phyloP scores from a whole-genome alignment of 2,888 invertebrate species.

The Slavum lentiscoides region DNA sequence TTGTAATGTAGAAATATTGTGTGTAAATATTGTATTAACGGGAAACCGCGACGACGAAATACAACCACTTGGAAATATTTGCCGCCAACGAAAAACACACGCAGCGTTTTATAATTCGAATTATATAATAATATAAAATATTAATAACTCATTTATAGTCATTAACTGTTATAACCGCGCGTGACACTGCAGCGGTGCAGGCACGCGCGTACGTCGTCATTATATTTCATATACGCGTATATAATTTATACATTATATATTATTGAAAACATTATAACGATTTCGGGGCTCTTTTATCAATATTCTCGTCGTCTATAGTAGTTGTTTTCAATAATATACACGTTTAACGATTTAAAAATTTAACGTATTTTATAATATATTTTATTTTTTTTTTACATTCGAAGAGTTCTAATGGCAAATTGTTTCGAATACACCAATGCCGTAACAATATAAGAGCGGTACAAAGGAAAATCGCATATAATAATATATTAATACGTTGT shows the following conservation, averaged over 20 bases:
- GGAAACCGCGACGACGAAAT: conserved; percentile 1
- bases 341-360: too few relatives aligned
- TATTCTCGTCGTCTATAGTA: conserved; percentile 16
- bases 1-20: too few relatives aligned
- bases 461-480: conserved; percentile 14
- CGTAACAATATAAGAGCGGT: not conserved
- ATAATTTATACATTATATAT: too few relatives aligned
- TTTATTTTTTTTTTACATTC: too few relatives aligned
- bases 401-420: conserved; percentile 27
- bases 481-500: not conserved
- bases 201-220: too few relatives aligned
- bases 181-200: not conserved
- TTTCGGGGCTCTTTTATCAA: not conserved
- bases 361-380: conserved; percentile 3
- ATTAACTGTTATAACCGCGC: too few relatives aligned
- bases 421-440: conserved; percentile 8
- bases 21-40: not conserved
- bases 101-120: not conserved
- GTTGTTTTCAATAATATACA: conserved; percentile 3
- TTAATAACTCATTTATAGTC: conserved; percentile 4
- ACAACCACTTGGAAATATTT: not conserved
- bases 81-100: not conserved
- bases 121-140: too few relatives aligned
- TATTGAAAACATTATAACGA: not conserved
- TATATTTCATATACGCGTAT: too few relatives aligned